Evolutionary conservation across 2,888 invertebrate genomes (phyloP).

Genomic region (Sipha maydis): DNA sequence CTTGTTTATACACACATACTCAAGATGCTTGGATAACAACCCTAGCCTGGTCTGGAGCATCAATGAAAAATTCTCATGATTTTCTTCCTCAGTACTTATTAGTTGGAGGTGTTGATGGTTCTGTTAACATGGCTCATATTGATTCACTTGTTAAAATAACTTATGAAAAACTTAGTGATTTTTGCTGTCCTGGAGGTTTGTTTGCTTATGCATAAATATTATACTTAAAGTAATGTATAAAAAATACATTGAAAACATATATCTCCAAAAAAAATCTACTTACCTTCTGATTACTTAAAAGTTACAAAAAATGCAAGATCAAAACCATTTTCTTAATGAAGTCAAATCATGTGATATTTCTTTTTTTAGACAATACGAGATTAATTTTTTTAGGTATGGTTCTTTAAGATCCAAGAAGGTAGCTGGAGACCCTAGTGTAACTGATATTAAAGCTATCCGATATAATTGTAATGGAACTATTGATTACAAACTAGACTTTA

Average conservation of each 20-base stretch:
- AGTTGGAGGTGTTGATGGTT: constrained; percentile 56
- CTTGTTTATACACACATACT: constrained; percentile 47
- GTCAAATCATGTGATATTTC: no score
- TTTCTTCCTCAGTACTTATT: constrained; percentile 46
- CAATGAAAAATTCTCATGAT: constrained; percentile 36
- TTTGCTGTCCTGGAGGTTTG: constrained; percentile 55
- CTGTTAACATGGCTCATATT: constrained; percentile 44
- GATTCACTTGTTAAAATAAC: constrained; percentile 38
- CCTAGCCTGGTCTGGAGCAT: constrained; percentile 47
- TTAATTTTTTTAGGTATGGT: no score
- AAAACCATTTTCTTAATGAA: no score
- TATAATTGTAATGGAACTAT: constrained; percentile 62
- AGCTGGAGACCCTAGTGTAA: constrained; percentile 62
- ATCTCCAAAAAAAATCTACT: no score
- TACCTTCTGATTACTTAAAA: no score
- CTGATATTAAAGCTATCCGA: constrained; percentile 62
- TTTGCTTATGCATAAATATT: neutral
- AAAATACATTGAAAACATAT: neutral
- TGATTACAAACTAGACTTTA: constrained; percentile 62
- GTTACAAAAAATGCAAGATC: no score
- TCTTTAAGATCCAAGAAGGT: neutral
- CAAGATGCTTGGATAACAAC: constrained; percentile 59
- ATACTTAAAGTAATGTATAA: neutral
- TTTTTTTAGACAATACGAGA: no score
- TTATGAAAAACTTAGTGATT: constrained; percentile 51